A percentile compares a stretch with the other conserved stretches of the same genome.
Conservation (phyloP, 2,888 invertebrate genomes). For the Dicyrtomina minuta region DNA sequence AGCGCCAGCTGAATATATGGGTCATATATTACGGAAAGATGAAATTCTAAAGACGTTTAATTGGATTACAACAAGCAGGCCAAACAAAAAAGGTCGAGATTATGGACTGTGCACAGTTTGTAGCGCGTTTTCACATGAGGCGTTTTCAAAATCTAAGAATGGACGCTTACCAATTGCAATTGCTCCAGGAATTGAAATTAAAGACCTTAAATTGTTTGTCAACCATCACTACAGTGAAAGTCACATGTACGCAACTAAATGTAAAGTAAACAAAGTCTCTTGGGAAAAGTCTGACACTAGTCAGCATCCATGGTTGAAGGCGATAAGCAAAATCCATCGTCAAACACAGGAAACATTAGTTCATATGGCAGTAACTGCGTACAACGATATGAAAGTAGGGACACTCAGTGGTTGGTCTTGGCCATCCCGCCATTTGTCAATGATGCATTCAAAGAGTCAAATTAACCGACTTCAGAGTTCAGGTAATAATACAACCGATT, state of each 20-base stretch:
- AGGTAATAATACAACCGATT: background rate
- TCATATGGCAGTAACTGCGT: background rate
- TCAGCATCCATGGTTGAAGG: background rate
- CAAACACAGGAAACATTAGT: background rate
- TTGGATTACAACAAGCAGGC: background rate
- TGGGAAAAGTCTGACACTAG: background rate
- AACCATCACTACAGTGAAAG: background rate
- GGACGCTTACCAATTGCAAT: background rate
- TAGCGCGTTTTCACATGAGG: background rate
- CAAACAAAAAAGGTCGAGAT: background rate
- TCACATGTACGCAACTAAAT: background rate
- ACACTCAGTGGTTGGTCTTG: too few relatives aligned
- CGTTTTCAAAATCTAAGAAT: background rate
- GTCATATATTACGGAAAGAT: too few relatives aligned
- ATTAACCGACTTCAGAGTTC: background rate
- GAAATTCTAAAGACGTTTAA: too few relatives aligned
- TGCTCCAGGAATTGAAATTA: background rate
- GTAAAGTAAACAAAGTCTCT: background rate
- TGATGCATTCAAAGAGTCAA: background rate
- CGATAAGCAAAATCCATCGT: background rate
- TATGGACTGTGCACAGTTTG: background rate
- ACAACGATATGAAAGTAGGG: slow-evolving; percentile 9
- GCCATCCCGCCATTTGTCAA: too few relatives aligned
- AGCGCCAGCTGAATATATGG: too few relatives aligned
- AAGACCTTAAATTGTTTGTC: background rate